Percentiles rank a stretch among this genome's conserved stretches.
Evolutionary conservation across 2,113 vertebrate species (phyloP).

Genomic region (Hippocampus barbouri): DNA sequence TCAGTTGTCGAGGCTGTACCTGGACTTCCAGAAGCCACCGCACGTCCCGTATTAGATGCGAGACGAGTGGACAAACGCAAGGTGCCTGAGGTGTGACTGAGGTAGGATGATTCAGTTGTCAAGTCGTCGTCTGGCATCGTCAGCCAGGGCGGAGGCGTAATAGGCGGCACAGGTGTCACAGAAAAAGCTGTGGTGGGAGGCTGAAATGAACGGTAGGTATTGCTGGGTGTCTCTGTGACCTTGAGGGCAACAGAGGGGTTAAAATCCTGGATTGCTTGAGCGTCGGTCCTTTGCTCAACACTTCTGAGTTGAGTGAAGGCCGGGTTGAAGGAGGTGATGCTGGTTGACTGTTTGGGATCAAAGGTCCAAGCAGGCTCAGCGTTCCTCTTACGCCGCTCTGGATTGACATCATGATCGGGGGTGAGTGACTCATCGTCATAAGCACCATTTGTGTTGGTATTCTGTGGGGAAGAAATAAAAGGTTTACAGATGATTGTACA

Average conservation of each 20-base stretch:
- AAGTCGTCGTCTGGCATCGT: slow-evolving; percentile 19
- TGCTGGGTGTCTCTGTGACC: slow-evolving; percentile 10
- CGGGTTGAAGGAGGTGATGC: slow-evolving; percentile 19
- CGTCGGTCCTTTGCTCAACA: slow-evolving; percentile 1
- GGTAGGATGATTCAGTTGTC: slow-evolving; percentile 30
- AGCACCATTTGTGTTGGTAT: slow-evolving; percentile 50
- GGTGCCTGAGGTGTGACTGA: slow-evolving; percentile 43
- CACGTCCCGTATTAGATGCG: slow-evolving; percentile 30
- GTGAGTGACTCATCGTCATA: slow-evolving; percentile 50
- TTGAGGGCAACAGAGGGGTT: not conserved
- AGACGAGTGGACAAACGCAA: slow-evolving; percentile 43
- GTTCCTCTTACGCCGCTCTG: slow-evolving; percentile 74
- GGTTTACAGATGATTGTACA: not conserved
- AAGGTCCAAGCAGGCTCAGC: slow-evolving; percentile 72
- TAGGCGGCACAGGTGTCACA: slow-evolving; percentile 43
- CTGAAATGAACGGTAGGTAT: slow-evolving; percentile 10
- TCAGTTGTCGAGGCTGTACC: slow-evolving; percentile 17
- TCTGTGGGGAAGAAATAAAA: slow-evolving; percentile 68
- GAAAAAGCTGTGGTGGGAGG: slow-evolving; percentile 36
- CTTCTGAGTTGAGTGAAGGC: slow-evolving; percentile 5
- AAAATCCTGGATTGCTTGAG: not conserved
- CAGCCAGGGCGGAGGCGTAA: slow-evolving; percentile 61
- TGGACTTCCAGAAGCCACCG: slow-evolving; percentile 31
- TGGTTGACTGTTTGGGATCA: slow-evolving; percentile 39
- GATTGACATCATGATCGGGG: slow-evolving; percentile 30